Conservation (phyloP, 1,140 invertebrate genomes). For the Heterodera carotae region DNA sequence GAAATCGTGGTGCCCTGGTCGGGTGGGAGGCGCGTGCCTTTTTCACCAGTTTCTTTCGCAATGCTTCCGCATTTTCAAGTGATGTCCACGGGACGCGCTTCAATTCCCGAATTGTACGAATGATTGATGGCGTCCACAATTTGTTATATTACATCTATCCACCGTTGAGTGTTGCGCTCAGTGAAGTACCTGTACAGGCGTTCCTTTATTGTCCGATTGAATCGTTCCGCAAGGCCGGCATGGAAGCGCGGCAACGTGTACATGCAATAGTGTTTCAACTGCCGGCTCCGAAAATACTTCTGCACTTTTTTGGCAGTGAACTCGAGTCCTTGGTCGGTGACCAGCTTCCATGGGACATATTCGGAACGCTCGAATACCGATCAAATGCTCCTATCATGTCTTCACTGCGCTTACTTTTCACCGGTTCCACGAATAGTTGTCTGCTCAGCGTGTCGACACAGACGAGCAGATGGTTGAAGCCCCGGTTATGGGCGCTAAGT, state of each 20-base stretch:
- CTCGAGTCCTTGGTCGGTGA: constrained; percentile 43
- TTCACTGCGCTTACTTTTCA: constrained; percentile 22
- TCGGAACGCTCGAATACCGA: constrained; percentile 14
- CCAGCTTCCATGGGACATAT: constrained; percentile 30
- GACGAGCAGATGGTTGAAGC: constrained; percentile 41
- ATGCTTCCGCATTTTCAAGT: too few species aligned
- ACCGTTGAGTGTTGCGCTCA: too few species aligned
- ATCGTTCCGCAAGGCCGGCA: constrained; percentile 45
- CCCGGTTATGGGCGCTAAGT: constrained; percentile 20
- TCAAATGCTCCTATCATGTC: constrained; percentile 41
- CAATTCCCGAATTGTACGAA: too few species aligned
- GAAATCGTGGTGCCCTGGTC: too few species aligned
- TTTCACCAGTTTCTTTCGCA: too few species aligned
- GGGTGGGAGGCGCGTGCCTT: too few species aligned
- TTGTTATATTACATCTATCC: too few species aligned
- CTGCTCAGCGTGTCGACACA: constrained; percentile 43
- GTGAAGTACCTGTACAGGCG: too few species aligned
- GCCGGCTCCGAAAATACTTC: constrained; percentile 30
- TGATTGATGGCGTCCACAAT: too few species aligned
- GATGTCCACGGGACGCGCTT: too few species aligned
- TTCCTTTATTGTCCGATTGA: constrained; percentile 43
- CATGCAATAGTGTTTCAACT: constrained; percentile 20
- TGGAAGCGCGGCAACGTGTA: constrained; percentile 40
- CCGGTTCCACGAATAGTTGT: constrained; percentile 42
- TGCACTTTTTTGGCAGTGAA: constrained; percentile 36